Evolutionary conservation across 2,797 vertebrate genomes (phyloP), one percentile per base, ranked within the genome.

Genomic region (Clarias platycephalus): DNA sequence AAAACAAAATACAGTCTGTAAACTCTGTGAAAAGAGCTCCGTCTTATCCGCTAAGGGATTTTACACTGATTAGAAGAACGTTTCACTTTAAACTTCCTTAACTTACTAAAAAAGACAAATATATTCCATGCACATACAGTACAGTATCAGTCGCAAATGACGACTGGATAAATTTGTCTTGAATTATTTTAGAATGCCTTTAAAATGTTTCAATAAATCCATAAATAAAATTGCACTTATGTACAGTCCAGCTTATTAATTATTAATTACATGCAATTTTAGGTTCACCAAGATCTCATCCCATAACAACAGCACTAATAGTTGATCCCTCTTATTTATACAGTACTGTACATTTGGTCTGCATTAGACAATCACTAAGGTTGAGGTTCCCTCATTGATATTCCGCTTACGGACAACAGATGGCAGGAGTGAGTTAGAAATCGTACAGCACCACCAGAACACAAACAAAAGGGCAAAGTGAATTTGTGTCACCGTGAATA

Each of bases 351-450:
- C 16, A 44, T 64, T 64, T 64, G 37, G 16, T 64, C 60, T 80
- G 18, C 8, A 64, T 49, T 49, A 80, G 60, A 20, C 37, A 64
- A 7, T 34, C 37, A 57, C 26, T 49, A 49, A 12, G n/a, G 58
- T 13, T 13, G 60, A 10, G 62, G 5, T 7, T 53, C 26, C 13
- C 63, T 81, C 1, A 16, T 0, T 82, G 77, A 31, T 57, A 37
- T 86, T 82, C 67, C 31, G 31, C 10, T 15, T 7, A 77, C 16
- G 83, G 66, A 62, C 90, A 87, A 75, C 74, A 90, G 88, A 85
- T 86, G 89, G 88, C 87, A 89, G 80, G 31, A 87, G 72, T 84
- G 82, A 86, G 85, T 78, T 79, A 87, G 58, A 86, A 88, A 90
- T 77, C 20, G 16, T 28, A 70, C 66, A 7, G 5, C 22, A 44